These are phyloP conservation scores for Drosophila novamexicana DNA, from an alignment of 1,140 invertebrate genomes.

Conservation along the genomic window DNA sequence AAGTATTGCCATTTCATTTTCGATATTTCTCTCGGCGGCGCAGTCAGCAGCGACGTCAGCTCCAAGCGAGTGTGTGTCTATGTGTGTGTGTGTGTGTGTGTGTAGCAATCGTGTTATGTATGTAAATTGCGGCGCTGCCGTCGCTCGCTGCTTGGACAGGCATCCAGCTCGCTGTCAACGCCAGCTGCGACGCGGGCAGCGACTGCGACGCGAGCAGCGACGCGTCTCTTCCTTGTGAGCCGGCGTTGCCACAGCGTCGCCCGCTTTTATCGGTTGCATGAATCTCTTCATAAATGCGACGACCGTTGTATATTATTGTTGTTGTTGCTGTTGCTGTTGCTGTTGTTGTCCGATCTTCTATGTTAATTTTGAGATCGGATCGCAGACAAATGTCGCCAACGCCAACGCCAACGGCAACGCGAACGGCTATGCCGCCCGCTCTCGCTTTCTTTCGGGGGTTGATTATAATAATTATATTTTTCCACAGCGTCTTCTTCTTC, in stretches of 20 bases:
- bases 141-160: slow-evolving; percentile 33
- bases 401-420: no score
- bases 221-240: slow-evolving; percentile 50
- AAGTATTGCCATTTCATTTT: slow-evolving; percentile 84
- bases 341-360: slow-evolving; percentile 50
- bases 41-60: slow-evolving; percentile 17
- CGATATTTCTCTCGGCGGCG: slow-evolving; percentile 64
- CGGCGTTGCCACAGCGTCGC: slow-evolving; percentile 13
- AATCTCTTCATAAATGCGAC: slow-evolving; percentile 25
- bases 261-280: slow-evolving; percentile 26
- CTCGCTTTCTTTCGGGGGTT: slow-evolving; percentile 71
- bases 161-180: slow-evolving; percentile 3
- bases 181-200: slow-evolving; percentile 6
- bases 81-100: slow-evolving; percentile 32
- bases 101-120: slow-evolving; percentile 66
- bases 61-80: not conserved
- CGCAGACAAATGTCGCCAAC: slow-evolving; percentile 37
- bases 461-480: slow-evolving; percentile 15
- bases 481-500: not conserved
- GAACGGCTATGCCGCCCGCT: slow-evolving; percentile 49
- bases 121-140: slow-evolving; percentile 58
- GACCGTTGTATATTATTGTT: not conserved
- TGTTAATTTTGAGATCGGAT: slow-evolving; percentile 54
- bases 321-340: not conserved
- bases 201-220: slow-evolving; percentile 13